phyloP scores from a whole-genome alignment of 1,140 invertebrate species.

The Euwallacea fornicatus region DNA sequence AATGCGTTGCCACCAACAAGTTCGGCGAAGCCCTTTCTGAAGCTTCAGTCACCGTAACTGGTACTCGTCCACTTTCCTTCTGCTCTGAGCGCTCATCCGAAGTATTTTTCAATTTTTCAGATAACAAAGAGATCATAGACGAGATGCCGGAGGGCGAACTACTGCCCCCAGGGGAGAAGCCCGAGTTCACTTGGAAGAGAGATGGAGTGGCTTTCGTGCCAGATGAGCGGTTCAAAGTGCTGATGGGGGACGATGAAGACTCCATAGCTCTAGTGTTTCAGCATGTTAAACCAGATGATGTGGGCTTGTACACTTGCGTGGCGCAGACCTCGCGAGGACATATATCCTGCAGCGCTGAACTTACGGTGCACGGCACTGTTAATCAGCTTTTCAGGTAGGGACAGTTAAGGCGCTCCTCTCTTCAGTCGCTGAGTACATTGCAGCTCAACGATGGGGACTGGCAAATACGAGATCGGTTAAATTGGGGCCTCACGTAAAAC shows the following conservation, averaged over 20 bases:
- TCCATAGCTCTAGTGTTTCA: constrained; percentile 90
- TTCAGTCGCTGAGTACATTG: background rate
- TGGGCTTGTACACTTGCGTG: constrained; percentile 92
- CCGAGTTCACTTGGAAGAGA: constrained; percentile 86
- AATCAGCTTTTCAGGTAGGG: constrained; percentile 65
- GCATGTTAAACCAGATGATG: constrained; percentile 90
- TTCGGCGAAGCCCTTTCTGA: constrained; percentile 77
- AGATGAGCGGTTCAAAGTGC: constrained; percentile 90
- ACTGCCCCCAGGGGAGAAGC: constrained; percentile 73
- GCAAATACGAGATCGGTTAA: background rate
- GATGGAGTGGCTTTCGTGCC: constrained; percentile 89
- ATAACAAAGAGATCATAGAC: constrained; percentile 80
- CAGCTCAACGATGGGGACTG: background rate
- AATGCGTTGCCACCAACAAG: constrained; percentile 83
- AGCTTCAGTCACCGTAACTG: constrained; percentile 76
- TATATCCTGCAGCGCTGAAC: constrained; percentile 90
- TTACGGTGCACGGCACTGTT: constrained; percentile 86
- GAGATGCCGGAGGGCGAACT: constrained; percentile 68
- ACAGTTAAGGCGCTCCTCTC: background rate
- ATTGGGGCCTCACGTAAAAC: background rate
- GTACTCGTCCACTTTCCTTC: constrained; percentile 52
- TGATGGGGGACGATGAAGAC: constrained; percentile 90
- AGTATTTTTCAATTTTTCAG: constrained; percentile 50
- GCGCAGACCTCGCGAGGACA: constrained; percentile 89
- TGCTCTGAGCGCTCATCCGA: background rate